Conservation (phyloP, 1,140 invertebrate genomes). For the Hermetia illucens region DNA sequence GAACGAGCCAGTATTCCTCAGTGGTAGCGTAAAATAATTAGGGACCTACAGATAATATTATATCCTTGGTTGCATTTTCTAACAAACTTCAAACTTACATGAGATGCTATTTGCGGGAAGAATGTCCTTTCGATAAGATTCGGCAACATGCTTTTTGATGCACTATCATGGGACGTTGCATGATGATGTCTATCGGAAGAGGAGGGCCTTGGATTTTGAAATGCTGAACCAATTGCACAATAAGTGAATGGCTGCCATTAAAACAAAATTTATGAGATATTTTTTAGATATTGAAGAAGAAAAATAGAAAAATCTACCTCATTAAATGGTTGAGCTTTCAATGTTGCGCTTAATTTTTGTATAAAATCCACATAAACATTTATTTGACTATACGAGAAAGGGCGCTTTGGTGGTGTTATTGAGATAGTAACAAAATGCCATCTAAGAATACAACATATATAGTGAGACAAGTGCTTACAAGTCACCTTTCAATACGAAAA, state of each 20-base stretch:
- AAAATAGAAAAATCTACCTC: no score
- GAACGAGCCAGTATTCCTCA: constrained; percentile 24
- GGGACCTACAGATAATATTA: constrained; percentile 24
- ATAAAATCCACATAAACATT: constrained; percentile 46
- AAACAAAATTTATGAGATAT: constrained; percentile 9
- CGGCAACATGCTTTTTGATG: constrained; percentile 25
- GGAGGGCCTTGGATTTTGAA: constrained; percentile 6
- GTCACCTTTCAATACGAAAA: neutral
- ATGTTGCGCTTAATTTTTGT: constrained; percentile 35
- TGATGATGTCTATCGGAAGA: neutral
- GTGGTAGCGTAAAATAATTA: constrained; percentile 32
- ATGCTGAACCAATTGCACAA: constrained; percentile 34
- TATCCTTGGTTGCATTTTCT: neutral
- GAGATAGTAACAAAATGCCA: constrained; percentile 48
- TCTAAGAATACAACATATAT: constrained; percentile 4
- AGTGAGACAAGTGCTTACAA: neutral
- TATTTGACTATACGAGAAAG: constrained; percentile 46
- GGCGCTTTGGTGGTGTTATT: constrained; percentile 39
- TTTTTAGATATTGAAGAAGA: no score
- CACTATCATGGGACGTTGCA: constrained; percentile 18
- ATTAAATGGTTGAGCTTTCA: constrained; percentile 42
- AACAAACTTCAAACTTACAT: constrained; percentile 17
- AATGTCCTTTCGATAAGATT: constrained; percentile 26
- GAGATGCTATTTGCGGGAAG: constrained; percentile 12
- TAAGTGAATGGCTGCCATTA: constrained; percentile 35